These are phyloP conservation scores for Formica aserva DNA, from an alignment of 2,888 invertebrate genomes.

Conservation along the genomic window DNA sequence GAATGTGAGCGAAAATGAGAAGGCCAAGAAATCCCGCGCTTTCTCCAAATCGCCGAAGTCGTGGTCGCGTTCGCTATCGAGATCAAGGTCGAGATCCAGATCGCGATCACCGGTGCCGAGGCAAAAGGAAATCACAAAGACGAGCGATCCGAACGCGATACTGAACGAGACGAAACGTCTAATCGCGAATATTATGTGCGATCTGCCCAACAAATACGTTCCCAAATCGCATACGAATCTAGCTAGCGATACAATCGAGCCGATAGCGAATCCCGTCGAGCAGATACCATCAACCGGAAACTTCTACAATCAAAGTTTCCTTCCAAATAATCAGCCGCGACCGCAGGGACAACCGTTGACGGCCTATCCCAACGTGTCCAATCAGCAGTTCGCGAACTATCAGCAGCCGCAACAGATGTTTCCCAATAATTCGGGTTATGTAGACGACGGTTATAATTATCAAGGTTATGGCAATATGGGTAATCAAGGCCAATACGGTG, in stretches of 20 bases:
- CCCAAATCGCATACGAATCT: constrained; percentile 78
- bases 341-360: constrained; percentile 68
- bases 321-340: constrained; percentile 62
- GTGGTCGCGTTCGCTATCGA: constrained; percentile 80
- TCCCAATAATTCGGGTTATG: constrained; percentile 74
- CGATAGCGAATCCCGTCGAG: constrained; percentile 31
- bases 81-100: constrained; percentile 80
- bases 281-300: constrained; percentile 49
- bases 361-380: constrained; percentile 69
- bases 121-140: constrained; percentile 73
- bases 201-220: constrained; percentile 85
- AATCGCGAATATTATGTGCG: constrained; percentile 89
- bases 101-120: constrained; percentile 71
- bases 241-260: constrained; percentile 49
- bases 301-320: constrained; percentile 75
- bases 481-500: constrained; percentile 77
- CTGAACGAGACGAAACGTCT: constrained; percentile 88
- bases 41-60: constrained; percentile 79
- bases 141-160: constrained; percentile 84
- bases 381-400: constrained; percentile 78
- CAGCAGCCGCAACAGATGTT: constrained; percentile 75
- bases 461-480: constrained; percentile 76
- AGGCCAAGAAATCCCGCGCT: constrained; percentile 86
- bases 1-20: constrained; percentile 90
- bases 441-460: constrained; percentile 83